A percentile compares a stretch with the other conserved stretches of the same genome.
Evolutionary conservation across 2,888 invertebrate species (phyloP).

Genomic region (Apocheima hispidaria): DNA sequence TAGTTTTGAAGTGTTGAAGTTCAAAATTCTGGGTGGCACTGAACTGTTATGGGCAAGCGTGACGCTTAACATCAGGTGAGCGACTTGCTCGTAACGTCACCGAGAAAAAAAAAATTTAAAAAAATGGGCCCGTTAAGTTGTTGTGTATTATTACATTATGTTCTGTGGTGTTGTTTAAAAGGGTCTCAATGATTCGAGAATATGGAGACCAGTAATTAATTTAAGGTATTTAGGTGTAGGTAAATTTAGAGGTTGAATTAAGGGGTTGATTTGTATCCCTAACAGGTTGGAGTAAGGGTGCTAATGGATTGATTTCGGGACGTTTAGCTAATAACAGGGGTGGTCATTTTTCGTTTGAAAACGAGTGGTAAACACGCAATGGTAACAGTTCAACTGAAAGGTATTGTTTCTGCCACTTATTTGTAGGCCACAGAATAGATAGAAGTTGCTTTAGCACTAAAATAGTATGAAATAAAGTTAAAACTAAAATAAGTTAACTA

Average conservation of each 20-base stretch:
- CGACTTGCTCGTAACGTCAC: no score
- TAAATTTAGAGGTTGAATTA: slow-evolving; percentile 10
- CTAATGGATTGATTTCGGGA: slow-evolving; percentile 31
- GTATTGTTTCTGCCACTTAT: background rate
- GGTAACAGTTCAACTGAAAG: background rate
- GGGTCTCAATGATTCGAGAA: slow-evolving; percentile 23
- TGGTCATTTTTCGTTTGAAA: slow-evolving; percentile 15
- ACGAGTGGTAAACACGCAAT: slow-evolving; percentile 7
- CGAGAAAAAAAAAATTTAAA: no score
- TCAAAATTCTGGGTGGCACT: no score
- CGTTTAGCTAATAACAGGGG: slow-evolving; percentile 15
- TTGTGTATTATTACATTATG: background rate
- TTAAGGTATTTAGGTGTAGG: slow-evolving; percentile 19
- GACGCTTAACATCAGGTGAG: no score
- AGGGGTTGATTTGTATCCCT: slow-evolving; percentile 24
- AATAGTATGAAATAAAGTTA: background rate
- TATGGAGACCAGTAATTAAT: slow-evolving; percentile 21
- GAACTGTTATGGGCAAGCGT: no score
- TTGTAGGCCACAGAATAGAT: background rate
- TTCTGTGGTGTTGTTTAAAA: slow-evolving; percentile 5
- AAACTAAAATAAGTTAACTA: no score
- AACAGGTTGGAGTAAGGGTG: slow-evolving; percentile 5
- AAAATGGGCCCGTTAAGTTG: no score
- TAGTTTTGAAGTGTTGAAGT: no score
- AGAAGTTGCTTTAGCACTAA: no score